Evolutionary conservation across 1,140 invertebrate species (phyloP).

Genomic region (Mizuhopecten yessoensis): DNA sequence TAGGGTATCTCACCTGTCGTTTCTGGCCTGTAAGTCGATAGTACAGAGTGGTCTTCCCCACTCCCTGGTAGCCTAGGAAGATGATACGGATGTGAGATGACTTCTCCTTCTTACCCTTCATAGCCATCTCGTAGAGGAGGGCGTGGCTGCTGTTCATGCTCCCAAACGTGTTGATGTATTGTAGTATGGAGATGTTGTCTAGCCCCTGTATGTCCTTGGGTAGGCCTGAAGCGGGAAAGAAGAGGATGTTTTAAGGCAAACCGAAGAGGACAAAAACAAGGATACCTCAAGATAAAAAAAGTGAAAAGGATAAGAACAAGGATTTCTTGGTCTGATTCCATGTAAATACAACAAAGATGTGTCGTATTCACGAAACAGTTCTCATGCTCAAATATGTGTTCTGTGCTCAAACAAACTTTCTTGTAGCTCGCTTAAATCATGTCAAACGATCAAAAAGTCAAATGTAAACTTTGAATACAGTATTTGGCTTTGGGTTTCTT

Average conservation of each 20-base stretch:
- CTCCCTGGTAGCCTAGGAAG: not conserved
- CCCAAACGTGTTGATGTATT: not conserved
- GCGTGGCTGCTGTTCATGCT: constrained; percentile 22
- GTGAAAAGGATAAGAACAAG: too few relatives aligned
- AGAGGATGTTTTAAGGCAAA: not conserved
- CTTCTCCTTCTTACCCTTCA: constrained; percentile 15
- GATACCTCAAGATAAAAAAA: too few relatives aligned
- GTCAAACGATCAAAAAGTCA: too few relatives aligned
- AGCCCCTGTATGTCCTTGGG: not conserved
- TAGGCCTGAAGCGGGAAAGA: not conserved
- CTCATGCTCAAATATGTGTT: too few relatives aligned
- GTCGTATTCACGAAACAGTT: too few relatives aligned
- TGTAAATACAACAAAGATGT: too few relatives aligned
- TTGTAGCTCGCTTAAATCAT: too few relatives aligned
- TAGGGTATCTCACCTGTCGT: constrained; percentile 10
- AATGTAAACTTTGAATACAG: too few relatives aligned
- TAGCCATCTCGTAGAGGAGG: not conserved
- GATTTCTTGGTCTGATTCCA: too few relatives aligned
- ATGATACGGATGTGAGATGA: not conserved
- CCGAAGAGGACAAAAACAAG: too few relatives aligned
- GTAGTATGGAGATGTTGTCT: not conserved
- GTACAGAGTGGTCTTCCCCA: constrained; percentile 10
- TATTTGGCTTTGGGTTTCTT: too few relatives aligned
- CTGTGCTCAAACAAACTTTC: too few relatives aligned
- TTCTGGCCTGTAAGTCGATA: not conserved